Evolutionary conservation across 30 jellyfish, hydroid and myxozoan genomes (phyloP), one percentile per base, ranked within the genome.

Genomic region (Chrysaora quinquecirrha): DNA sequence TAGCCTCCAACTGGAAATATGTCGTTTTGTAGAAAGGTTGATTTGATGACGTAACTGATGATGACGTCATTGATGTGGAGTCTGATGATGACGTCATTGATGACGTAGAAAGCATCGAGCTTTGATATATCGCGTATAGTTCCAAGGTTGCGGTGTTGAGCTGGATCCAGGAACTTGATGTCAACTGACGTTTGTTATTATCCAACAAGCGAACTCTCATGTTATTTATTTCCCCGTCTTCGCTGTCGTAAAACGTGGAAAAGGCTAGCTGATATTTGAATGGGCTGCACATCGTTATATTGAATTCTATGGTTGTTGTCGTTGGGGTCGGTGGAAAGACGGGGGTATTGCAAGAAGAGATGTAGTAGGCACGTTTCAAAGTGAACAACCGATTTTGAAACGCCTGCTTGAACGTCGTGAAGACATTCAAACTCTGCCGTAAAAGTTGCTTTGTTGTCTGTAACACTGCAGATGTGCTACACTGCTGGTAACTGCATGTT

Each of bases 81-180:
- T n/a, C n/a, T n/a, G n/a, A n/a, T n/a, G n/a, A n/a, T 22, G 30
- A 33, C 21, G 34, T 66, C 10, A 31, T 43, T 66, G 78, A 16
- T 22, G 49, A 12, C 30, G 56, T n/a, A 25, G 66, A 81, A 2
- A 58, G 28, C 60, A 66, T 11, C 58, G 88, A 61, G 47, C 64
- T 35, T 19, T 93, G 85, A 30, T 65, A 73, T 1, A 89, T 82
- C 21, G 95, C 95, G 49, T 68, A 82, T 9, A 82, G 22, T 43
- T 78, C 73, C 74, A 82, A 67, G 18, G 96, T 27, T 1, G 95
- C 90, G 0, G 98, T 19, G 82, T 84, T 67, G 30, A 91, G 86
- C 31, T 85, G 95, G n/a, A 91, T 38, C 98, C 98, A 91, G 29
- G 93, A 82, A 30, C 80, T 76, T 43, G 88, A 30, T 1, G 94